Evolutionary conservation across 2,888 invertebrate genomes (phyloP), one percentile per base, ranked within the genome.

Genomic region (Dinocampus coccinellae): DNA sequence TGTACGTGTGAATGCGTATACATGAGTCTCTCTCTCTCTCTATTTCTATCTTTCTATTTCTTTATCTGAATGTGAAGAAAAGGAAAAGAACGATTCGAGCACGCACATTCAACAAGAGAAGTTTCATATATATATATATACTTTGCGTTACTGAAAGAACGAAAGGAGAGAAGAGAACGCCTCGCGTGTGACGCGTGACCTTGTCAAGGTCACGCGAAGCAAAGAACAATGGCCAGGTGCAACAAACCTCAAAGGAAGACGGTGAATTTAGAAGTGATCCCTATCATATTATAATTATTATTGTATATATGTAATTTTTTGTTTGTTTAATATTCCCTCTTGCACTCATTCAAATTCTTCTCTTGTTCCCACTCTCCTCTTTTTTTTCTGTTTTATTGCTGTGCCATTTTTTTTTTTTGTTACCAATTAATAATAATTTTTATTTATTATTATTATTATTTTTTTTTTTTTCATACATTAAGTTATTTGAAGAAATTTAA

Each of bases 211-310:
- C 81, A 83, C 78, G 75, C 76, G 69, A 72, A 69, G 75, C 73
- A 68, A 78, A 79, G 81, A 84, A 85, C 83, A 85, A 85, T 84
- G 81, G 77, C 79, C 79, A 82, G 80, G 82, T 81, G 80, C 79
- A 80, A 82, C 76, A 81, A 81, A 81, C 79, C 78, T 78, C 75
- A 55, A 66, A 66, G 61, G 61, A 53, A 60, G 47, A 61, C 52
- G 64, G 36, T 3, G 39, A 39, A n/a, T 39, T 39, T 39, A 39
- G 39, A 39, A 39, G 7, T 16, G 47, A 47, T 47, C 47, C 16
- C 7, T 47, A 47, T 47, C 47, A 47, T 1, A 55, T 57, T 33
- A 69, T 57, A n/a, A n/a, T n/a, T n/a, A n/a, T n/a, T n/a, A n/a
- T n/a, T n/a, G n/a, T n/a, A n/a, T n/a, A n/a, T n/a, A n/a, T n/a